phyloP scores from a whole-genome alignment of 2,888 invertebrate genomes.

The Drosophila rellima region DNA sequence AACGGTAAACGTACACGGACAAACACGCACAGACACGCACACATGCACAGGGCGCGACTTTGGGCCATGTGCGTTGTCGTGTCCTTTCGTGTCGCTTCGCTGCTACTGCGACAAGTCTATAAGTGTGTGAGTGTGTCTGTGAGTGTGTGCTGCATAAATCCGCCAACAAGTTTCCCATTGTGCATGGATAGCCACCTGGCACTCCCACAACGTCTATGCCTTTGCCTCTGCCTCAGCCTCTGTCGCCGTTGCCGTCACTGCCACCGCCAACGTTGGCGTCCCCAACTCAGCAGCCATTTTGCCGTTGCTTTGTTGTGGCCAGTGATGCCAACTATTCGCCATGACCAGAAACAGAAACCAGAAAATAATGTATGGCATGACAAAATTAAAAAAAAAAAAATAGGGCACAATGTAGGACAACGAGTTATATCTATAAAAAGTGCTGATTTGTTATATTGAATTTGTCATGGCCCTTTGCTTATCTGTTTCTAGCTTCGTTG shows the following conservation, averaged over 20 bases:
- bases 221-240: background rate
- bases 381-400: too few relatives aligned
- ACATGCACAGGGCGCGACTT: constrained; percentile 38
- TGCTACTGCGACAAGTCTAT: constrained; percentile 19
- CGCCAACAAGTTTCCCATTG: constrained; percentile 82
- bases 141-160: constrained; percentile 72
- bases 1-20: constrained; percentile 52
- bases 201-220: constrained; percentile 29
- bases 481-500: too few relatives aligned
- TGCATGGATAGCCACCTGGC: constrained; percentile 61
- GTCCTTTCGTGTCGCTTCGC: constrained; percentile 50
- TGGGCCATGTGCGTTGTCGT: constrained; percentile 69
- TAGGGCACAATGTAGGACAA: background rate
- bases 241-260: constrained; percentile 3
- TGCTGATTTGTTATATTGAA: too few relatives aligned
- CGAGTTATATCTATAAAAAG: too few relatives aligned
- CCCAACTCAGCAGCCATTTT: constrained; percentile 47
- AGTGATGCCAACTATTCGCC: background rate
- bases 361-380: background rate
- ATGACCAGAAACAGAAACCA: background rate
- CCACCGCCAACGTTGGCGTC: constrained; percentile 11
- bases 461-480: too few relatives aligned
- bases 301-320: constrained; percentile 64
- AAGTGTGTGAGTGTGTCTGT: constrained; percentile 13
- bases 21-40: constrained; percentile 26